These are phyloP conservation scores for Chelon labrosus DNA, from an alignment of 2,797 vertebrate species.

Conservation along the genomic window DNA sequence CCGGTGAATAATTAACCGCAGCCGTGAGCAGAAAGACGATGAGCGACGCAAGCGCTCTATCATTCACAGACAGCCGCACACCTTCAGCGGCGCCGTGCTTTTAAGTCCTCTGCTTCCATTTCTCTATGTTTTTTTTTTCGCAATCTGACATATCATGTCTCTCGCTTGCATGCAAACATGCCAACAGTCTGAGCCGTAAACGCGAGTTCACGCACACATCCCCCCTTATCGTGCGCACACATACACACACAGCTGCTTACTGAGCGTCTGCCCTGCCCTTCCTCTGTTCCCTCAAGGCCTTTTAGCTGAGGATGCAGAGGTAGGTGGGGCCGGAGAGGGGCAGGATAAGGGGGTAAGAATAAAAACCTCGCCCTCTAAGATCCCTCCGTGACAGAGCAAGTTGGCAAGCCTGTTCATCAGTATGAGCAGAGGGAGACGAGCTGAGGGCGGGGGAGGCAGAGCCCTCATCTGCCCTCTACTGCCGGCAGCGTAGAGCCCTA, in stretches of 20 bases:
- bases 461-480: conserved; percentile 37
- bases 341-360: conserved; percentile 13
- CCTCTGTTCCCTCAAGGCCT: conserved; percentile 27
- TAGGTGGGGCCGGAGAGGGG: conserved; percentile 8
- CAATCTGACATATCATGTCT: conserved; percentile 53
- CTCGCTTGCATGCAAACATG: conserved; percentile 30
- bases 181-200: conserved; percentile 22
- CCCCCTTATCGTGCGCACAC: conserved; percentile 5
- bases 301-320: conserved; percentile 31
- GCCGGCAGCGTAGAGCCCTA: conserved; percentile 30
- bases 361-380: conserved; percentile 27
- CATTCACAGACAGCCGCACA: conserved; percentile 63
- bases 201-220: conserved; percentile 13
- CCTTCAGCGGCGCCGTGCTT: conserved; percentile 47
- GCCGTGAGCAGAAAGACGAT: conserved; percentile 81
- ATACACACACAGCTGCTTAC: conserved; percentile 40
- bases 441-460: conserved; percentile 10
- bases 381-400: conserved; percentile 40
- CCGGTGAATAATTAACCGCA: conserved; percentile 81
- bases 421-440: conserved; percentile 8
- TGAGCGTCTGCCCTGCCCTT: conserved; percentile 47
- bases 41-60: conserved; percentile 67
- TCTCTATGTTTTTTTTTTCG: conserved; percentile 41
- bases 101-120: conserved; percentile 41
- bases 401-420: conserved; percentile 29